Evolutionary conservation across 2,888 invertebrate species (phyloP).

Genomic region (Agrotis ipsilon): DNA sequence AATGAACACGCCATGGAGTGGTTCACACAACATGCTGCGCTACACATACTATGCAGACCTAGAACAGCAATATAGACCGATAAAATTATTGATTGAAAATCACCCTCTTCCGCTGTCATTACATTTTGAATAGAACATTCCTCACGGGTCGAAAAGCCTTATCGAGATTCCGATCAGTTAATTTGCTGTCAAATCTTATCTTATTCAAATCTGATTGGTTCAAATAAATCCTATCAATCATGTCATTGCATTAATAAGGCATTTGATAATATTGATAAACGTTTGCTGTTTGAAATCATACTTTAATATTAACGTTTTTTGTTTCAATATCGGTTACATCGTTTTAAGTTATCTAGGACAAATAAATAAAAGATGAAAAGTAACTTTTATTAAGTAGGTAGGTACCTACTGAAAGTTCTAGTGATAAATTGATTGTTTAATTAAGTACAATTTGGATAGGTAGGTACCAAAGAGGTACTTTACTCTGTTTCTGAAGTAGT

Average conservation of each 20-base stretch:
- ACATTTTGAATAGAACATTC: background rate
- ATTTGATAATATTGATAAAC: background rate
- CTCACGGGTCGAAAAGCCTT: background rate
- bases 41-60: background rate
- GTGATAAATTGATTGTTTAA: too few species aligned
- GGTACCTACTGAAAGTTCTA: too few species aligned
- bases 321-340: too few species aligned
- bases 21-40: too few species aligned
- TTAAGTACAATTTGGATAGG: too few species aligned
- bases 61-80: background rate
- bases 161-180: background rate
- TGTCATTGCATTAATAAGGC: background rate
- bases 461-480: too few species aligned
- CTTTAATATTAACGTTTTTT: too few species aligned
- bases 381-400: too few species aligned
- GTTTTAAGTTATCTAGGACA: too few species aligned
- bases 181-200: slow-evolving; percentile 1
- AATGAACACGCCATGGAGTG: background rate
- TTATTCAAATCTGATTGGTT: slow-evolving; percentile 1
- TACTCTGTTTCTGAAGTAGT: background rate
- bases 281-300: too few species aligned
- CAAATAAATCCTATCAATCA: background rate
- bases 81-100: background rate
- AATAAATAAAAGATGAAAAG: too few species aligned
- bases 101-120: background rate